Evolutionary conservation across 2,888 invertebrate genomes (phyloP), one percentile per base, ranked within the genome.

Genomic region (Polyploca ridens): DNA sequence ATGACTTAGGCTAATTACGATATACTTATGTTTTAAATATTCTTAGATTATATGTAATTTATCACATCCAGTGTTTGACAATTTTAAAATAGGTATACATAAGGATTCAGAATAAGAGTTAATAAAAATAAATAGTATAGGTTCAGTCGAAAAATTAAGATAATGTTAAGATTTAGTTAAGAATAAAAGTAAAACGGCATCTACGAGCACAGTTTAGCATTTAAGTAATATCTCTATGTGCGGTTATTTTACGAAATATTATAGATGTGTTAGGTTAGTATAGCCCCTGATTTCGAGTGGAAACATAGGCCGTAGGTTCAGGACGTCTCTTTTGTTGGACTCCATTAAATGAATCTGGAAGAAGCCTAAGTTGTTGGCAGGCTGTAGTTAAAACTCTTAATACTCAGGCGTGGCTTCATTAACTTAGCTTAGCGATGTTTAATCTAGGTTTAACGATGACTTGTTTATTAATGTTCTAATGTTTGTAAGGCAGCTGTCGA

Each of bases 281-380:
- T 70, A 69, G 72, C 76, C 72, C 69, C 72, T 74, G 72, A 64
- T 64, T 70, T 75, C 76, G 76, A 71, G 61, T 61, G 61, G 61
- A 16, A 41, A 61, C 72, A 69, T 69, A 64, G 70, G 81, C 79
- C 81, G 82, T 81, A 82, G 82, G 79, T 79, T 83, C 79, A 69
- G 78, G 75, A 77, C 46, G 71, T 78, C 72, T 65, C 63, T 67
- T n/a, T 54, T 19, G 41, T 64, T 60, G 66, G 75, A 70, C 72
- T 71, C 79, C 75, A 66, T 60, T 68, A 67, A 27, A 66, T 63
- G 76, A 76, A 76, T 81, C 76, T 83, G 83, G 82, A 83, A 82
- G 76, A 82, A 74, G 82, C 83, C 82, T 82, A 83, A 83, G 65
- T 83, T 81, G 72, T 77, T 82, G 84, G 83, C 83, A 83, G 83